A percentile compares a stretch with the other conserved stretches of the same genome.
These are phyloP conservation scores for Heliocidaris tuberculata DNA, from an alignment of 35 echinoderm and acorn worm genomes.

Conservation along the genomic window DNA sequence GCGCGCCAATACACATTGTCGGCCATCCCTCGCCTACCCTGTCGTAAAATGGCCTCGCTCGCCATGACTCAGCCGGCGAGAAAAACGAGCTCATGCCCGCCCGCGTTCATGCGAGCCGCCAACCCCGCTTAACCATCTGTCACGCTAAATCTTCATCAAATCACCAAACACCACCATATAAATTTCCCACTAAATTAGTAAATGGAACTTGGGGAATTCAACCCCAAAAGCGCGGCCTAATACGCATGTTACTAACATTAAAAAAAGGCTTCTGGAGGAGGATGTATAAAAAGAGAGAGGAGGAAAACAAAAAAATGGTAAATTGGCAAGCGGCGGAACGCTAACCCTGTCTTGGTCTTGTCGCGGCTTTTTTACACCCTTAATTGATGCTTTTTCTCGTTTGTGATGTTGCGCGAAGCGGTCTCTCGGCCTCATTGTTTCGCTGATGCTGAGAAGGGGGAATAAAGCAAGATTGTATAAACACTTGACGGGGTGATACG, in stretches of 20 bases:
- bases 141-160: slow-evolving; percentile 55
- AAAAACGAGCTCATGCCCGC: slow-evolving; percentile 31
- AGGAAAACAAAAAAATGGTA: not conserved
- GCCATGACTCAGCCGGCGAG: slow-evolving; percentile 44
- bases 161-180: slow-evolving; percentile 55
- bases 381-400: slow-evolving; percentile 50
- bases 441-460: not conserved
- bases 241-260: slow-evolving; percentile 18
- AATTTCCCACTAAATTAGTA: slow-evolving; percentile 55
- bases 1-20: slow-evolving; percentile 32
- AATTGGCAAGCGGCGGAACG: slow-evolving; percentile 46
- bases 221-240: not conserved
- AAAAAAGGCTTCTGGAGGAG: not conserved
- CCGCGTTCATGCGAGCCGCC: slow-evolving; percentile 35
- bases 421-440: slow-evolving; percentile 26
- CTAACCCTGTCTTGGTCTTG: slow-evolving; percentile 25
- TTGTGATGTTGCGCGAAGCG: slow-evolving; percentile 46
- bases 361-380: slow-evolving; percentile 48
- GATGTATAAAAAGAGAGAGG: not conserved
- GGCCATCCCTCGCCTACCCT: not conserved
- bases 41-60: slow-evolving; percentile 43
- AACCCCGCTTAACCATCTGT: slow-evolving; percentile 48
- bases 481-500: slow-evolving; percentile 43
- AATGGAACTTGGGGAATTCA: slow-evolving; percentile 54
- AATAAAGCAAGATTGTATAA: slow-evolving; percentile 47